Base-by-base conservation (phyloP, 1,140 invertebrate genomes). In the Magallana angulata region DNA sequence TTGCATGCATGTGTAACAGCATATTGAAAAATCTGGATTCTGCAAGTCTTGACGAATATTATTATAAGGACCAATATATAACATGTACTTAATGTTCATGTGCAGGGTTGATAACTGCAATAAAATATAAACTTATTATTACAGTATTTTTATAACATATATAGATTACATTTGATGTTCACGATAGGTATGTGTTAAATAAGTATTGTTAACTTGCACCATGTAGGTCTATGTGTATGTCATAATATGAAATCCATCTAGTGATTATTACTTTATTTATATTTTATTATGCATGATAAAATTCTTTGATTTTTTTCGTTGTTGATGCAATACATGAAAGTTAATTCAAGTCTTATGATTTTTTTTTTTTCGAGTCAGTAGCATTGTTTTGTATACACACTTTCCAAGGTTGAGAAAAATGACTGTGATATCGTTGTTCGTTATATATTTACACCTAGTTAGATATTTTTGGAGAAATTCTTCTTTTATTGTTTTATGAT, bases 291-390 rank as follows among this genome's bases (percentile, higher is more conserved):
- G 48, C 18, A 57, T 82, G 14, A 81, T 81, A 7, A 57, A 58
- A 30, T 82, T n/a, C 24, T 80, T 82, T 82, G 81, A 18, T 76
- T 48, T 76, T 76, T 24, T 30, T 24, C 36, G 68, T 76, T 76
- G 68, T 36, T 76, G 68, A 76, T 76, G 68, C 68, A 76, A 76
- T 76, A 76, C 68, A 76, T 64, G 60, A n/a, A 18, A n/a, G 60
- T 76, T 76, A 12, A 8, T 11, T 76, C n/a, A 24, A 76, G 24
- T 76, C 4, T 71, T 68, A 18, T 48, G 36, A 24, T 71, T 30
- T 76, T 76, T 36, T 76, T 36, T 36, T 76, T 76, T 76, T 9
- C 5, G 12, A 76, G 68, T 76, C 68, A 18, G 36, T 30, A 76
- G 36, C 30, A 30, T 48, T 36, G 30, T 30, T 76, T 76, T 76